Conservation (phyloP, 2,888 invertebrate genomes). For the Ichneumoninae sp. region DNA sequence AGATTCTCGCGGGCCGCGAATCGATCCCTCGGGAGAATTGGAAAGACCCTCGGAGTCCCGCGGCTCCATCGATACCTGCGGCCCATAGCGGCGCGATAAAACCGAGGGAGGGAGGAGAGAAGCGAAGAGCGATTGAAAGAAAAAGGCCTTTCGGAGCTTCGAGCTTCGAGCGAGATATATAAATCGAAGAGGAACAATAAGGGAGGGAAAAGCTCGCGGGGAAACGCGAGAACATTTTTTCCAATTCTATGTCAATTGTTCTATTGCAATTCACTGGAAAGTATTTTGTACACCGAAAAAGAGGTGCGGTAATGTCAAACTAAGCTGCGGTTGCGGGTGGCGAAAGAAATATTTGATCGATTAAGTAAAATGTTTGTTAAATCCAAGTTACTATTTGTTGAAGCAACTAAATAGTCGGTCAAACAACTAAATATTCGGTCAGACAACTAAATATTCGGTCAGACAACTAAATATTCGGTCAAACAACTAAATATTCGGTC, state of each 20-base stretch:
- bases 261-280: no score
- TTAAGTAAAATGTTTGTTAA: no score
- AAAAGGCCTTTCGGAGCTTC: not conserved
- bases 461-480: no score
- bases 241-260: not conserved
- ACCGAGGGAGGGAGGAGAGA: not conserved
- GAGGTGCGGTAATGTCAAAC: no score
- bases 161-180: not conserved
- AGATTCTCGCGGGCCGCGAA: conserved; percentile 53
- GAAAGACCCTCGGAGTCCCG: not conserved
- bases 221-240: not conserved
- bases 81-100: conserved; percentile 3
- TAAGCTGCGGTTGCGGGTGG: no score
- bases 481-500: no score
- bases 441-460: no score
- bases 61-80: conserved; percentile 1
- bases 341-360: no score
- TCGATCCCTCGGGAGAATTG: conserved; percentile 54
- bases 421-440: no score
- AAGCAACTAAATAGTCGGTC: no score
- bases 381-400: no score
- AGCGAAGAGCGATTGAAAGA: not conserved
- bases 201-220: not conserved
- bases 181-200: not conserved
- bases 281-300: no score